Base-by-base conservation (phyloP, 2,888 invertebrate genomes). In the Cerastis rubricosa region DNA sequence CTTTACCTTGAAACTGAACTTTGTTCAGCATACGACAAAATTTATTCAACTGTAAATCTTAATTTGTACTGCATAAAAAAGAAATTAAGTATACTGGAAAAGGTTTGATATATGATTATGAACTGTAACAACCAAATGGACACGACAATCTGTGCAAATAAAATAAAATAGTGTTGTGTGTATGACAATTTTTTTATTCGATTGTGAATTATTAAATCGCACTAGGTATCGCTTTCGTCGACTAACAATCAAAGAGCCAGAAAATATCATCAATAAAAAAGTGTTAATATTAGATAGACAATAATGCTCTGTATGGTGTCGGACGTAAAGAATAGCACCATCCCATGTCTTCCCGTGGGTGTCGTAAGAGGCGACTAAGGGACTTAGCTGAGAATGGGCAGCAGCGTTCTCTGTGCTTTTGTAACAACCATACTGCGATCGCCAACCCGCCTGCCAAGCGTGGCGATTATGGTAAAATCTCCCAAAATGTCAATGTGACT, bases 111-210 rank as follows among this genome's bases (percentile, higher is more conserved):
- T 35, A 35, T 19, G 59, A 25, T 73, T 54, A 17, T 59, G 14
- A 76, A 74, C 54, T 73, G 61, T 71, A 35, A 71, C 59, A 40
- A 54, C 69, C 43, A n/a, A 65, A 71, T 54, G 43, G 72, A 63
- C 74, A 63, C 61, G 69, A 83, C 86, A 88, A 86, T 85, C 87
- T 89, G 88, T 88, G 78, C 88, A 90, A 90, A 90, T 88, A 90
- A 83, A 67, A 57, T 43, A 67, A 70, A 76, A 70, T 81, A 82
- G 81, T 79, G 89, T 17, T 85, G 85, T 76, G 54, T 65, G 9
- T 65, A 35, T 25, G 22, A 61, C 2, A 22, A 9, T 67, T 49
- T 76, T 73, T 63, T 29, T 76, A 77, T 29, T 85, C 78, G 68
- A 83, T 66, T 75, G 51, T 59, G 57, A 78, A 74, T 73, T 71